A percentile compares a stretch with the other conserved stretches of the same genome.
phyloP scores from a whole-genome alignment of 2,113 vertebrate species.

The Craseonycteris thonglongyai region DNA sequence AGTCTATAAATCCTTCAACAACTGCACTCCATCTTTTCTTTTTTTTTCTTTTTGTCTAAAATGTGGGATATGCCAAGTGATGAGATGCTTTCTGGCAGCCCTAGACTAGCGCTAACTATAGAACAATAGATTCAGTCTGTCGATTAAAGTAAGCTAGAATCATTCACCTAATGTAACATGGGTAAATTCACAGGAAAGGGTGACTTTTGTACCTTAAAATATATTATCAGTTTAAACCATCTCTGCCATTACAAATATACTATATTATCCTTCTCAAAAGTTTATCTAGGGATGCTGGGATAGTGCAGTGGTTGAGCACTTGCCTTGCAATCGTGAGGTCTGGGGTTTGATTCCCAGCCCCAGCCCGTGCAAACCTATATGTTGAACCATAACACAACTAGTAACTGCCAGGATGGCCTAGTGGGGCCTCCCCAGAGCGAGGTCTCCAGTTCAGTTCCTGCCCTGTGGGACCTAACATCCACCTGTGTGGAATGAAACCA shows the following conservation, averaged over 20 bases:
- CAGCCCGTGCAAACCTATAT: too few relatives aligned
- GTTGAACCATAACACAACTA: too few relatives aligned
- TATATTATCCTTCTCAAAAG: background rate
- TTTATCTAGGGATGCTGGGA: too few relatives aligned
- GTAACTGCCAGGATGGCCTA: too few relatives aligned
- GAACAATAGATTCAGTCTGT: conserved; percentile 72
- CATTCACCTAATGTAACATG: conserved; percentile 44
- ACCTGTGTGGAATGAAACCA: too few relatives aligned
- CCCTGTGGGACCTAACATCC: too few relatives aligned
- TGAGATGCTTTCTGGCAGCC: conserved; percentile 73
- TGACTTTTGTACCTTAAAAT: conserved; percentile 35
- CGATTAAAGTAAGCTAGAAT: conserved; percentile 72
- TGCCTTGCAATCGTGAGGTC: too few relatives aligned
- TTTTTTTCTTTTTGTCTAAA: conserved; percentile 50
- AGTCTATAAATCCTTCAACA: conserved; percentile 72
- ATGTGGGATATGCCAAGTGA: conserved; percentile 65
- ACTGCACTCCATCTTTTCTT: conserved; percentile 62
- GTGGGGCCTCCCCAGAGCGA: too few relatives aligned
- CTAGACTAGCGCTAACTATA: conserved; percentile 70
- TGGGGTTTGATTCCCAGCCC: too few relatives aligned
- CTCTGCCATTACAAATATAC: conserved; percentile 2
- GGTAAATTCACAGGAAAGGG: conserved; percentile 43
- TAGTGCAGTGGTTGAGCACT: too few relatives aligned
- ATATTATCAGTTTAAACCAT: conserved; percentile 32
- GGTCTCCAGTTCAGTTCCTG: too few relatives aligned